Percentiles rank a stretch among this genome's conserved stretches.
Evolutionary conservation across 2,888 invertebrate species (phyloP).

Genomic region (Agrochola macilenta): DNA sequence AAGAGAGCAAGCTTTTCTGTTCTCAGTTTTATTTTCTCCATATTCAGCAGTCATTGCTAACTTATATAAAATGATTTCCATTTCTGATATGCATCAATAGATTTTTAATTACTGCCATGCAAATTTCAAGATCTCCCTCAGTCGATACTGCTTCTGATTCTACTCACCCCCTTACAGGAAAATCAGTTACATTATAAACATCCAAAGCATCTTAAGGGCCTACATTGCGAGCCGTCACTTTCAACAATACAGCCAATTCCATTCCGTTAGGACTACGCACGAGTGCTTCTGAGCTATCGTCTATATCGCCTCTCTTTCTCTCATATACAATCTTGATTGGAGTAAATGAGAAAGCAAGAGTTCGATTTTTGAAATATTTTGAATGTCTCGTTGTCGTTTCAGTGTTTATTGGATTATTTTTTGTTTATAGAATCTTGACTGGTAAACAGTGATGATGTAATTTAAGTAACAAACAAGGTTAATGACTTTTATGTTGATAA

Average conservation of each 20-base stretch:
- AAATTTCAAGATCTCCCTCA: constrained; percentile 10
- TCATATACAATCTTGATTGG: background rate
- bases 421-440: constrained; percentile 55
- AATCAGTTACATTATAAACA: constrained; percentile 61
- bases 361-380: constrained; percentile 66
- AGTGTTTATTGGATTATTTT: constrained; percentile 66
- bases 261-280: constrained; percentile 76
- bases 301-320: constrained; percentile 56
- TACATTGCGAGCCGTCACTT: constrained; percentile 58
- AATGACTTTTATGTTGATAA: constrained; percentile 47
- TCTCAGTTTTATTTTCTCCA: background rate
- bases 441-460: constrained; percentile 61
- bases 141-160: constrained; percentile 28
- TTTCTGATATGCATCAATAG: background rate
- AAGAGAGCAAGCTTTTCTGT: background rate
- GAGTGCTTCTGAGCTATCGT: constrained; percentile 66
- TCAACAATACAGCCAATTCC: constrained; percentile 66
- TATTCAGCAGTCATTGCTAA: background rate
- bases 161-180: constrained; percentile 47
- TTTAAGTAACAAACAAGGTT: constrained; percentile 55
- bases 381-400: constrained; percentile 63
- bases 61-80: background rate
- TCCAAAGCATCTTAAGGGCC: constrained; percentile 61
- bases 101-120: background rate
- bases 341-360: constrained; percentile 48